Base-by-base conservation (phyloP, 2,888 invertebrate genomes). In the Ormyrus rosae region DNA sequence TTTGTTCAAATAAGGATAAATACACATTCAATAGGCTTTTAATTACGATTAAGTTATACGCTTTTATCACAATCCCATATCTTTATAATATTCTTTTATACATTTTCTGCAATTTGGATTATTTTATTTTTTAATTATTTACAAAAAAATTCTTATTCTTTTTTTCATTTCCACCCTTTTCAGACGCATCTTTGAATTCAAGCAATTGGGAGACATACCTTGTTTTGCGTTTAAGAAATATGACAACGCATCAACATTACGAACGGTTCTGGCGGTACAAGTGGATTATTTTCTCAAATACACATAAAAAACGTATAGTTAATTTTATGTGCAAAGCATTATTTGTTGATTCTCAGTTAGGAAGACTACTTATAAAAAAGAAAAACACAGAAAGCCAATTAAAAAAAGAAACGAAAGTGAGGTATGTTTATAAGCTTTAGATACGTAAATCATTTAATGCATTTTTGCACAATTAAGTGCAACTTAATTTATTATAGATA, bases 151-250 rank as follows among this genome's bases (percentile, higher is more conserved):
- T 64, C 75, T 81, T 82, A 84, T 80, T 82, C 84, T 80, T 83
- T 82, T 83, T 84, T 88, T 87, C 84, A 86, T 89, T 90, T 89
- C 83, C 85, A 87, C 87, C 87, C 88, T 86, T 87, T 90, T 88
- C 90, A 90, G 90, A 90, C 90, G 84, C 90, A 89, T 81, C 89
- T 90, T 79, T 90, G 50, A 81, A 46, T 51, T 11, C 71, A 90
- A 85, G 60, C 84, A 81, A 84, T 81, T 81, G 83, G 84, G 82
- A 83, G 77, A 55, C n/a, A 46, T 6, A 45, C 8, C n/a, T 56
- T 46, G 11, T 74, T 58, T 64, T 69, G 55, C 13, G 34, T 34
- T 34, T 34, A 50, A 53, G 68, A 9, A 34, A 46, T 11, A 80
- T 70, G 6, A 34, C 51, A 69, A 55, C 34, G 34, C 34, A 73